Percentiles rank a stretch among this genome's conserved stretches.
These are phyloP conservation scores for Heliconius ethilla DNA, from an alignment of 2,888 invertebrate species.

Conservation along the genomic window DNA sequence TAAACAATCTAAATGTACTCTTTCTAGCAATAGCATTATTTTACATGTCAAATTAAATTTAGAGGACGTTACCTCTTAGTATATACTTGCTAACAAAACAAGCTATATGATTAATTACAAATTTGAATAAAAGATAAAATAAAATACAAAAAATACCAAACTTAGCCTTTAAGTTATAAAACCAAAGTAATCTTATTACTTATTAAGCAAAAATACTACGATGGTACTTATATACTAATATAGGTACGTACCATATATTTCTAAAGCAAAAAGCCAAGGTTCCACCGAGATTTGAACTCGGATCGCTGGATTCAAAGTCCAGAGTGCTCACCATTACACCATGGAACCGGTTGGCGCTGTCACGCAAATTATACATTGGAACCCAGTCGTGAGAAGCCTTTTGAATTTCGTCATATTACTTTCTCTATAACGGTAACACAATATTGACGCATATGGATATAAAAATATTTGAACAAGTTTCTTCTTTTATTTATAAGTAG, in stretches of 20 bases:
- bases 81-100: no score
- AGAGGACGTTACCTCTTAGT: no score
- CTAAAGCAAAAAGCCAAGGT: slow-evolving; percentile 85
- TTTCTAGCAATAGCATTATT: no score
- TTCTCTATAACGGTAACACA: slow-evolving; percentile 15
- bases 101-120: no score
- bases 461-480: background rate
- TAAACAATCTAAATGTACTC: no score
- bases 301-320: slow-evolving; percentile 92
- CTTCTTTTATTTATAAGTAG: background rate
- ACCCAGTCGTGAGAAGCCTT: slow-evolving; percentile 6
- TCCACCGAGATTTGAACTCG: slow-evolving; percentile 92
- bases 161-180: no score
- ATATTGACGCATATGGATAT: background rate
- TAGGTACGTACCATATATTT: background rate
- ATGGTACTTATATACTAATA: no score
- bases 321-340: slow-evolving; percentile 92
- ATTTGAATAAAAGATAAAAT: no score
- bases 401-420: slow-evolving; percentile 3
- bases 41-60: no score
- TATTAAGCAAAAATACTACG: no score
- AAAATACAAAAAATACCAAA: no score
- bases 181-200: no score
- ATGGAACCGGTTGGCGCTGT: slow-evolving; percentile 80
- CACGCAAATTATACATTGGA: slow-evolving; percentile 6